phyloP scores from a whole-genome alignment of 2,888 invertebrate genomes.

The Lycophotia porphyrea region DNA sequence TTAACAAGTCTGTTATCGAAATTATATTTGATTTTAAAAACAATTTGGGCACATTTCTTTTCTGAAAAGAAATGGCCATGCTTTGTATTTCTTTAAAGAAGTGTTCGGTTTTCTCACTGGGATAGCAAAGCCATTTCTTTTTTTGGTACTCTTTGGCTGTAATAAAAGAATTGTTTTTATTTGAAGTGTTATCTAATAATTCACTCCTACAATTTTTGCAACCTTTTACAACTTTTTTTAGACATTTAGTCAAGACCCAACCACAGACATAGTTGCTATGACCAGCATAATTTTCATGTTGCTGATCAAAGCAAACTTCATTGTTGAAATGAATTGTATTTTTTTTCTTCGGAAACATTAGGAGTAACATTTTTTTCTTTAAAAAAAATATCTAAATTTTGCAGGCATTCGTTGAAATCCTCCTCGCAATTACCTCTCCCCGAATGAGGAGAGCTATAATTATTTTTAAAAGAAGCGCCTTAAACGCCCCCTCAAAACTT shows the following conservation, averaged over 20 bases:
- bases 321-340: slow-evolving; percentile 19
- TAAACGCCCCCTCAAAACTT: too few relatives aligned
- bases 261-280: slow-evolving; percentile 41
- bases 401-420: too few relatives aligned
- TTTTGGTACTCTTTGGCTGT: slow-evolving; percentile 33
- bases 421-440: too few relatives aligned
- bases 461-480: too few relatives aligned
- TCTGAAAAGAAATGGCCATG: slow-evolving; percentile 21
- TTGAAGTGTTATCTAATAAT: slow-evolving; percentile 13
- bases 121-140: slow-evolving; percentile 42
- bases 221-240: slow-evolving; percentile 28
- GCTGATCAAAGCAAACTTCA: slow-evolving; percentile 11
- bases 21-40: slow-evolving; percentile 13
- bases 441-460: too few relatives aligned
- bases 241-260: slow-evolving; percentile 33
- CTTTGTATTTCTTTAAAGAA: slow-evolving; percentile 32
- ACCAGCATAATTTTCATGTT: slow-evolving; percentile 19
- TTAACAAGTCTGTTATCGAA: slow-evolving; percentile 10
- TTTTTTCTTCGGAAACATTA: slow-evolving; percentile 22
- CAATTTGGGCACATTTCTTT: slow-evolving; percentile 13
- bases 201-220: slow-evolving; percentile 24
- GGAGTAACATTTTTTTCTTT: slow-evolving; percentile 14
- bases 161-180: slow-evolving; percentile 18
- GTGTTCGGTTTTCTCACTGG: slow-evolving; percentile 7
- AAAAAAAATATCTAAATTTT: too few relatives aligned